phyloP scores from a whole-genome alignment of 2,113 vertebrate species.

The Promerops cafer region DNA sequence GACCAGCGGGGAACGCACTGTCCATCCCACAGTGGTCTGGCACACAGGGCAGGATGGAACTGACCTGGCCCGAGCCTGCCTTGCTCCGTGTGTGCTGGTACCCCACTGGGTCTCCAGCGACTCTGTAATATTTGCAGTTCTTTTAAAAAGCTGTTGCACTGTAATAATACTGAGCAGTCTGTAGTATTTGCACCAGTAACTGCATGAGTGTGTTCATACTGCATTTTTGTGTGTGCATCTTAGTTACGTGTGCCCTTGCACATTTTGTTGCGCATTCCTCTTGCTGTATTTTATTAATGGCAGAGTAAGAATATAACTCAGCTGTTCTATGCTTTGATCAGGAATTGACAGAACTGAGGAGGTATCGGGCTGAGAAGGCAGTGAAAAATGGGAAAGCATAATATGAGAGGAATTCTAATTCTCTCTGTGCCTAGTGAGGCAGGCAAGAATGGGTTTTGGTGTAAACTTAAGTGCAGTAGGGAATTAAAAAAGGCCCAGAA shows the following conservation, averaged over 20 bases:
- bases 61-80: rapidly evolving
- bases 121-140: neutral
- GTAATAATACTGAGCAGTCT: neutral
- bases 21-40: neutral
- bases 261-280: neutral
- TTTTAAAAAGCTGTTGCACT: neutral
- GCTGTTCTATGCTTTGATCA: neutral
- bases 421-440: neutral
- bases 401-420: neutral
- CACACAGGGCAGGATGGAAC: rapidly evolving
- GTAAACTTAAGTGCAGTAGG: neutral
- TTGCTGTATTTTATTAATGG: neutral
- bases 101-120: neutral
- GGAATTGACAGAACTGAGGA: neutral
- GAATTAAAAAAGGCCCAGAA: neutral
- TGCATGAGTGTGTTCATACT: neutral
- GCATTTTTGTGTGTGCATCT: neutral
- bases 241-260: rapidly evolving
- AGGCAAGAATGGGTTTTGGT: neutral
- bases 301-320: neutral
- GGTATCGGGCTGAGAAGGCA: neutral
- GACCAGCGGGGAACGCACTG: rapidly evolving
- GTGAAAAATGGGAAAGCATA: neutral
- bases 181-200: neutral
- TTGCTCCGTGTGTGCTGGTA: neutral